phyloP scores from a whole-genome alignment of 2,113 vertebrate species.

The Athene noctua region DNA sequence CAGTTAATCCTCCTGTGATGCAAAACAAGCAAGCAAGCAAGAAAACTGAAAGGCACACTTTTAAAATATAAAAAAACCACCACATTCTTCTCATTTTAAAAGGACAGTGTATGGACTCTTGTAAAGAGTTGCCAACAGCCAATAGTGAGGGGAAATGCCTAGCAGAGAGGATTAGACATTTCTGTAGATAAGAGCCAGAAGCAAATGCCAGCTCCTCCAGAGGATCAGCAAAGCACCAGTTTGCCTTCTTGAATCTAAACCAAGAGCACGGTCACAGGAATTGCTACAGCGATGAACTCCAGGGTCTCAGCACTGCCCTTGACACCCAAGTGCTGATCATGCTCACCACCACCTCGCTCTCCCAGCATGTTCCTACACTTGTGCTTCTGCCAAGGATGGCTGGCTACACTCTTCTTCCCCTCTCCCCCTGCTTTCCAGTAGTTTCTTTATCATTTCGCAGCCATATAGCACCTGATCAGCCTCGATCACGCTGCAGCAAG shows the following conservation, averaged over 20 bases:
- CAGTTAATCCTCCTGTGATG: background rate
- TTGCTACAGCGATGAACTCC: background rate
- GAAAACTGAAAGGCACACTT: background rate
- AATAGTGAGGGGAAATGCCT: background rate
- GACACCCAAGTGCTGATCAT: background rate
- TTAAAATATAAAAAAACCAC: background rate
- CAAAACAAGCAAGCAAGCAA: background rate
- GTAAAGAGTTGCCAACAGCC: background rate
- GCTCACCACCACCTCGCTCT: background rate
- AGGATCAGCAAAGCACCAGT: background rate
- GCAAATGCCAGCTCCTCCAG: background rate
- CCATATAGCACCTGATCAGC: background rate
- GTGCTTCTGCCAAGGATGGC: background rate
- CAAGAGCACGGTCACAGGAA: accelerated
- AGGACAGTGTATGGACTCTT: background rate
- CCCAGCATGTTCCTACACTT: background rate
- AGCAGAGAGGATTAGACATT: background rate
- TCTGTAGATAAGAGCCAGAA: background rate
- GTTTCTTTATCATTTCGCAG: background rate
- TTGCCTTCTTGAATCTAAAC: background rate
- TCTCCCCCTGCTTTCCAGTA: background rate
- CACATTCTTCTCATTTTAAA: background rate
- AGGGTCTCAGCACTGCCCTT: background rate
- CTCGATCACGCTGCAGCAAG: background rate
- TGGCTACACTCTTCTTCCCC: background rate